phyloP scores from a whole-genome alignment of 2,797 vertebrate genomes.

The Rallus crepitans region DNA sequence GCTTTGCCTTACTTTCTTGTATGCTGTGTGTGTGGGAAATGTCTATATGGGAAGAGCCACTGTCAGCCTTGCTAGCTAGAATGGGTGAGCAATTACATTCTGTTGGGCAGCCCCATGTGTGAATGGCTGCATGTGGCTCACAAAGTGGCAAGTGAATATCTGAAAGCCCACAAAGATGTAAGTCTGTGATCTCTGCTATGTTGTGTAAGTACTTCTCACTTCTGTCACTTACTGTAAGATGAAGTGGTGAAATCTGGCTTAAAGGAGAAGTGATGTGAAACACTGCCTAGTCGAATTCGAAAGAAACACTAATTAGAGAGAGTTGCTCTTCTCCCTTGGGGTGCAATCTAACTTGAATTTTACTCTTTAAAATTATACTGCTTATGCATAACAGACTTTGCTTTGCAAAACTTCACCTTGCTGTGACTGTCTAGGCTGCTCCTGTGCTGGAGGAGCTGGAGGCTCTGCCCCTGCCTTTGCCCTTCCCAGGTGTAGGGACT shows the following conservation, averaged over 20 bases:
- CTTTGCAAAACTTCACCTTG: not conserved
- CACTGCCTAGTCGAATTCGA: rapidly evolving
- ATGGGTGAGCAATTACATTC: not conserved
- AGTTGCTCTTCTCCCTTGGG: not conserved
- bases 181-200: not conserved
- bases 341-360: not conserved
- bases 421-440: rapidly evolving
- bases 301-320: not conserved
- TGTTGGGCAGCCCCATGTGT: not conserved
- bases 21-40: rapidly evolving
- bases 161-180: not conserved
- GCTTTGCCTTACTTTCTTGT: not conserved
- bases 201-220: not conserved
- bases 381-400: not conserved
- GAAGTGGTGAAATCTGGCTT: not conserved
- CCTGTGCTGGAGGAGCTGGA: not conserved
- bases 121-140: not conserved
- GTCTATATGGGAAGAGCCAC: rapidly evolving
- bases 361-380: not conserved
- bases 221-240: not conserved
- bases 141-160: not conserved
- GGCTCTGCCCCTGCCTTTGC: not conserved
- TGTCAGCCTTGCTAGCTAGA: not conserved
- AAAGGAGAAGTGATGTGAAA: conserved; percentile 19
- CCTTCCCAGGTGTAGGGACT: not conserved